A percentile compares a stretch with the other conserved stretches of the same genome.
Conservation (phyloP, 2,797 vertebrate genomes). For the Myotis vivesi region DNA sequence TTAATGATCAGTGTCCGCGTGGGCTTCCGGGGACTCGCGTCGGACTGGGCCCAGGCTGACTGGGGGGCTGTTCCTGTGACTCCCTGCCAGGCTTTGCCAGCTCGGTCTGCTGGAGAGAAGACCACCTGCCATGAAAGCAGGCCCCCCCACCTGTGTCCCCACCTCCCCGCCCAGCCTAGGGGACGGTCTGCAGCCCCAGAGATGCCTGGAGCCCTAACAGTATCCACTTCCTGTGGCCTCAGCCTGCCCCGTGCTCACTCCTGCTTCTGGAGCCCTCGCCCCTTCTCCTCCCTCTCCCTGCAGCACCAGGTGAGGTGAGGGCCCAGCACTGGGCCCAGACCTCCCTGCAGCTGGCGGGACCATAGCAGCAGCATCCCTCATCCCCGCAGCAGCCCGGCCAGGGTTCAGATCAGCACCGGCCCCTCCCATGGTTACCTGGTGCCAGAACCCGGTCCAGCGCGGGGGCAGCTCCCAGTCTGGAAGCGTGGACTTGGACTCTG, state of each 20-base stretch:
- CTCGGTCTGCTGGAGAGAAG: background rate
- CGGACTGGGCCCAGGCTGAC: constrained; percentile 46
- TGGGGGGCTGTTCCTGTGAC: constrained; percentile 34
- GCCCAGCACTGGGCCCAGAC: background rate
- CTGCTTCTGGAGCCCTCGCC: background rate
- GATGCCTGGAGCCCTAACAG: background rate
- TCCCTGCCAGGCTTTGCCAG: constrained; percentile 46
- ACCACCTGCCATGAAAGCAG: background rate
- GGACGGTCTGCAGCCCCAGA: background rate
- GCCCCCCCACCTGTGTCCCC: background rate
- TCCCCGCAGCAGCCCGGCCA: background rate
- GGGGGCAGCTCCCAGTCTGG: background rate
- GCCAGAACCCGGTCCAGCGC: background rate
- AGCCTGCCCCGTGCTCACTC: background rate
- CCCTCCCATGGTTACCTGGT: background rate
- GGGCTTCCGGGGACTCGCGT: constrained; percentile 48
- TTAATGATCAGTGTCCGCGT: constrained; percentile 13
- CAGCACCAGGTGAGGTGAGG: background rate
- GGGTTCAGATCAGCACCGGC: background rate
- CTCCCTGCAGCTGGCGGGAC: background rate
- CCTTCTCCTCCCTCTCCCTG: background rate
- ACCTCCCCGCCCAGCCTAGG: background rate
- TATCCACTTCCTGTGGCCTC: background rate
- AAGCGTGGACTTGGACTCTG: background rate
- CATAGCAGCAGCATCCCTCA: background rate